These are phyloP conservation scores for Pluvianellus socialis DNA, from an alignment of 2,113 vertebrate species.

Conservation along the genomic window DNA sequence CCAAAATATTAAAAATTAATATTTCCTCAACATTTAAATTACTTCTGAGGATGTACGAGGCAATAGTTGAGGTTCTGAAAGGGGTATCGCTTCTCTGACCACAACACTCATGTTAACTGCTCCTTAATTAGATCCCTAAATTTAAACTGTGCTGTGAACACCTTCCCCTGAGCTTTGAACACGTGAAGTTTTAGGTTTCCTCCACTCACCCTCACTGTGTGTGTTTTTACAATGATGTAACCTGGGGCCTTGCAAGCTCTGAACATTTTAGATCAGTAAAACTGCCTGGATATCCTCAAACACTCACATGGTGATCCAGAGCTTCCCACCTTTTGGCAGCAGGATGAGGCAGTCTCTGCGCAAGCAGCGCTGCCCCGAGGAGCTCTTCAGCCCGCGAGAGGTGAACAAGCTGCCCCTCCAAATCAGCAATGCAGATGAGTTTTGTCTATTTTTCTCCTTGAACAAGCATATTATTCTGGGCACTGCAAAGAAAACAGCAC, in stretches of 20 bases:
- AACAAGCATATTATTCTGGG: neutral
- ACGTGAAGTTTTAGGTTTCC: accelerated
- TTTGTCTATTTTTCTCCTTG: neutral
- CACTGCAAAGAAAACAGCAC: neutral
- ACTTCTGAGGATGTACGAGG: neutral
- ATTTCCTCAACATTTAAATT: neutral
- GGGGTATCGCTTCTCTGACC: neutral
- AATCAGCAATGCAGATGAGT: neutral
- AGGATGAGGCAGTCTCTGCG: neutral
- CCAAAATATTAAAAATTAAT: neutral
- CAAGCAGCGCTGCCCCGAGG: accelerated
- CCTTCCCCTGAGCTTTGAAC: neutral
- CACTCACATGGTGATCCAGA: neutral
- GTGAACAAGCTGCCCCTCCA: neutral
- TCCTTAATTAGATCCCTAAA: neutral
- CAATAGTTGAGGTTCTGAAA: neutral
- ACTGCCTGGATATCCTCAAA: neutral
- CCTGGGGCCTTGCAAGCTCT: neutral
- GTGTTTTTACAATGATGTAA: accelerated
- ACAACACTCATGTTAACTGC: neutral
- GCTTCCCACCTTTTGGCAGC: neutral
- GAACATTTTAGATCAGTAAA: neutral
- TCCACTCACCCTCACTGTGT: neutral
- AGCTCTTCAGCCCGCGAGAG: neutral
- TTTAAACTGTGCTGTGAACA: neutral